A percentile compares a stretch with the other conserved stretches of the same genome.
phyloP scores from a whole-genome alignment of 2,888 invertebrate genomes.

The Alviniconcha strummeri region DNA sequence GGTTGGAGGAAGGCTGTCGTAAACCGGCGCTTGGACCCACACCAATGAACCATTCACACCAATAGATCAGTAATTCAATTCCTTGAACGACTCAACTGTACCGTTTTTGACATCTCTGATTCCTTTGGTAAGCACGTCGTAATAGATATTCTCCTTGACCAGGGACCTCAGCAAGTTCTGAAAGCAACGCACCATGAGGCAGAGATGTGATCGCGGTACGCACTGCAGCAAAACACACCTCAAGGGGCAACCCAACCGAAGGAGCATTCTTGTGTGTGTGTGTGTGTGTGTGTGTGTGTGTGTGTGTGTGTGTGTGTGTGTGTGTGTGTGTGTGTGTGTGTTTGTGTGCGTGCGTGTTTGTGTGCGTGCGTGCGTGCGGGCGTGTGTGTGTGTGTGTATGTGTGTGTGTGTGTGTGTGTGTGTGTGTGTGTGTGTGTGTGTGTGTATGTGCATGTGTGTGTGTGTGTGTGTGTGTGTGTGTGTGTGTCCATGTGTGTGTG shows the following conservation, averaged over 20 bases:
- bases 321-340: background rate
- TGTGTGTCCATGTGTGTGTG: background rate
- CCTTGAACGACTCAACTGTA: too few relatives aligned
- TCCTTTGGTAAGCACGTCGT: background rate
- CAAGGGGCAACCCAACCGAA: background rate
- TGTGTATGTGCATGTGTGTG: background rate
- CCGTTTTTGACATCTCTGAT: too few relatives aligned
- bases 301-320: background rate
- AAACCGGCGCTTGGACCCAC: too few relatives aligned
- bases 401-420: background rate
- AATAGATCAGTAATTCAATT: too few relatives aligned
- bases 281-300: background rate
- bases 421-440: background rate
- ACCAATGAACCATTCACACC: too few relatives aligned
- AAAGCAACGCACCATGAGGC: background rate
- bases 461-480: conserved; percentile 4
- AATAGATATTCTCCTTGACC: background rate
- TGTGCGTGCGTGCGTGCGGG: background rate
- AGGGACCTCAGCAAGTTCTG: background rate
- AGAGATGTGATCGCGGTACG: background rate
- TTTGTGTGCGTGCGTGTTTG: background rate
- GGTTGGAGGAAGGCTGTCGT: too few relatives aligned
- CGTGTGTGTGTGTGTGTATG: background rate
- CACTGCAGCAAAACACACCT: background rate
- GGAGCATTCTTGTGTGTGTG: background rate